These are phyloP conservation scores for Acromyrmex charruanus DNA, from an alignment of 1,140 invertebrate genomes.

Conservation along the genomic window DNA sequence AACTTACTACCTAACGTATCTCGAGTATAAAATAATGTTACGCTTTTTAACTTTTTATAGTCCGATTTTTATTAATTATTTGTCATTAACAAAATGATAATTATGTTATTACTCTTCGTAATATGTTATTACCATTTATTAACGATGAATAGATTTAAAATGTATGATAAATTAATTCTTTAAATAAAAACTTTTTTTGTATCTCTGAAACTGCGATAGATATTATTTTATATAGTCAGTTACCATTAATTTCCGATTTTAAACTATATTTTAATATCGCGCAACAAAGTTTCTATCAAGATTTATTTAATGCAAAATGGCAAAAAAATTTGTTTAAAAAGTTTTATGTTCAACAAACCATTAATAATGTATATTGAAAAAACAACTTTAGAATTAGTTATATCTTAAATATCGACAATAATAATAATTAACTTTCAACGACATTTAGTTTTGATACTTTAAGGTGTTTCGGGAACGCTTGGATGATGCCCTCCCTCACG, in stretches of 20 bases:
- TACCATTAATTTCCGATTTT: not conserved
- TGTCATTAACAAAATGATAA: conserved; percentile 4
- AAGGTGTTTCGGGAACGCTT: no score
- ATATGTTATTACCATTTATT: not conserved
- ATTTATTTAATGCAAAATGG: no score
- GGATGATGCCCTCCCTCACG: no score
- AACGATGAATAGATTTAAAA: not conserved
- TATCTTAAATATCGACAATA: no score
- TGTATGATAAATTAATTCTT: not conserved
- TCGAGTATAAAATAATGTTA: conserved; percentile 14
- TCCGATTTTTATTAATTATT: not conserved
- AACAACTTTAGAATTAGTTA: no score
- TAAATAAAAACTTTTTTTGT: not conserved
- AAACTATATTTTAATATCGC: conserved; percentile 1
- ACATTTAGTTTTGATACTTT: no score
- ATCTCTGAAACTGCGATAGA: not conserved
- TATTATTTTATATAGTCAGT: not conserved
- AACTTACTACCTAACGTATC: not conserved
- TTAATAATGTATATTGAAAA: no score
- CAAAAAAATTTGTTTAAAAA: no score
- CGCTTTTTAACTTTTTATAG: not conserved
- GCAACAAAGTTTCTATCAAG: not conserved
- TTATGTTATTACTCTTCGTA: conserved; percentile 17
- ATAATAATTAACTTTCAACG: no score
- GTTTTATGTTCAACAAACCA: no score